Base-by-base conservation (phyloP, 2,888 invertebrate genomes). In the Agrochola lychnidis region DNA sequence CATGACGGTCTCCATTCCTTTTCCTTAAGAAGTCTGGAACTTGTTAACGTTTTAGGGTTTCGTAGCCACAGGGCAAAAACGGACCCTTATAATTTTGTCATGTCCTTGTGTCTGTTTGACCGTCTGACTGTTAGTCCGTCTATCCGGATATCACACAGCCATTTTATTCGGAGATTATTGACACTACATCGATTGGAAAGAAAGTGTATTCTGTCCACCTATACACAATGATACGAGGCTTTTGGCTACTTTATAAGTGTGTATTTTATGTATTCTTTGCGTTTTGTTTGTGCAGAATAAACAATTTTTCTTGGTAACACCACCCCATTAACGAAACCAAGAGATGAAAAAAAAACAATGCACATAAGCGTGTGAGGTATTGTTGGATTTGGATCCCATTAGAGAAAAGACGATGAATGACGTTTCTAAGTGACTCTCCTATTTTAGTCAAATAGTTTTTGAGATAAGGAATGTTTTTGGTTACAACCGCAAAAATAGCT, bases 21-120 rank as follows among this genome's bases (percentile, higher is more conserved):
- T 79, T 67, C 51, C 51, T 69, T 61, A 25, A 57, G 25, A 68
- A 51, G 67, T 79, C 61, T 73, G 73, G 14, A 84, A 70, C 57
- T 79, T 79, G 74, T 73, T 62, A 73, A 56, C n/a, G 56, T 53
- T 67, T 40, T 57, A 68, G 68, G 16, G 19, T 57, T n/a, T 6
- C 36, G 14, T 30, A 16, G n/a, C 36, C 14, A 16, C 1, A n/a
- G 53, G 16, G 3, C 16, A n/a, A 53, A 67, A 68, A 16, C 10
- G 2, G 14, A 22, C 3, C 22, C 10, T n/a, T 53, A 53, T 10
- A 16, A 53, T n/a, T 36, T 36, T 1, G 16, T 36, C 16, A n/a
- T 30, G 16, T 30, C 16, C 16, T 10, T n/a, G 36, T 53, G 53
- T 25, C 25, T 5, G 7, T 30, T 22, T 19, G 25, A 4, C 2